These are phyloP conservation scores for Corticium candelabrum DNA, from an alignment of 37 sponge, comb jelly and placozoan genomes.

Conservation along the genomic window DNA sequence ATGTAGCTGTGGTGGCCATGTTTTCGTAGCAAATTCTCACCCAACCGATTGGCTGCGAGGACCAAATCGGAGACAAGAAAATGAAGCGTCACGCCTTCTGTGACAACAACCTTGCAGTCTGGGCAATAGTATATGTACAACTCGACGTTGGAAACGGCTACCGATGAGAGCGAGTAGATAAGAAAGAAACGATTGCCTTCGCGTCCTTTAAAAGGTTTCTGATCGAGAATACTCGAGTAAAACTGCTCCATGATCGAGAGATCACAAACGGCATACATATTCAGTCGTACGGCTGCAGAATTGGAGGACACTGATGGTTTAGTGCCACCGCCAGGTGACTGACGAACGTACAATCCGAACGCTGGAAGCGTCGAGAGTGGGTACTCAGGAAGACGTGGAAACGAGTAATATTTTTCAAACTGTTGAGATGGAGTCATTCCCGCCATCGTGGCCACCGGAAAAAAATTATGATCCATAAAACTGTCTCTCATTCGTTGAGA, in stretches of 20 bases:
- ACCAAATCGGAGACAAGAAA: neutral
- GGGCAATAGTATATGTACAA: neutral
- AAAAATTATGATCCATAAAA: neutral
- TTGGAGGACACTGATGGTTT: too few relatives aligned
- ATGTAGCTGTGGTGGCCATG: neutral
- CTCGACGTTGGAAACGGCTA: neutral
- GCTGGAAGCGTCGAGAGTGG: neutral
- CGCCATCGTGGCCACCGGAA: neutral
- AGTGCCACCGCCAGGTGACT: neutral
- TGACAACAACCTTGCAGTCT: neutral
- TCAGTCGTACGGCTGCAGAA: neutral
- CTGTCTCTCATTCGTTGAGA: neutral
- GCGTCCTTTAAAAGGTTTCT: neutral
- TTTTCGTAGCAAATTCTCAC: neutral
- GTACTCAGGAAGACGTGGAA: neutral
- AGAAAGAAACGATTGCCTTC: neutral
- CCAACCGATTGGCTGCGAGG: neutral
- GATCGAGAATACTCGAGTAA: neutral
- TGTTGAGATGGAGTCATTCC: neutral
- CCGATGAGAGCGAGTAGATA: neutral
- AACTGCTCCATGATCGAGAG: slow-evolving; percentile 2
- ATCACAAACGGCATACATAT: neutral
- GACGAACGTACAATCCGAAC: neutral
- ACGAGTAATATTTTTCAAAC: neutral
- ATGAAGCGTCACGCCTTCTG: neutral